Evolutionary conservation across 2,888 invertebrate genomes (phyloP).

Genomic region (Phaonia tiefii): DNA sequence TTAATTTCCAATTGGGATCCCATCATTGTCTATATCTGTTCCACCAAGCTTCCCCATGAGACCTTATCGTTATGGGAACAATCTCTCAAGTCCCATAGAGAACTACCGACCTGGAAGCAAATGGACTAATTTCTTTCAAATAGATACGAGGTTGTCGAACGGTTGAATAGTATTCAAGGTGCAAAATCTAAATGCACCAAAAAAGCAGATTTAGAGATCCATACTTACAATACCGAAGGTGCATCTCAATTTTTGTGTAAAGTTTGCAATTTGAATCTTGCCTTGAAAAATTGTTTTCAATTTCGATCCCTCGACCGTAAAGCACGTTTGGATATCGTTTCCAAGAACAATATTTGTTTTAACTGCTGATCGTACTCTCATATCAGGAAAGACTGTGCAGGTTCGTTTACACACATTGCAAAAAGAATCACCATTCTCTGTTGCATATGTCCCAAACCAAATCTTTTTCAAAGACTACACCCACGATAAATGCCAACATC

Average conservation of each 20-base stretch:
- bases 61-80: slow-evolving; percentile 16
- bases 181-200: background rate
- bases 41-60: slow-evolving; percentile 22
- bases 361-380: background rate
- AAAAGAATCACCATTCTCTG: too few relatives aligned
- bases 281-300: background rate
- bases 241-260: background rate
- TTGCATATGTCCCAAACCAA: too few relatives aligned
- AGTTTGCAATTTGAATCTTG: background rate
- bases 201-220: background rate
- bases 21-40: slow-evolving; percentile 14
- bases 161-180: background rate
- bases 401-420: background rate
- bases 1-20: slow-evolving; percentile 25
- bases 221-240: background rate
- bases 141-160: slow-evolving; percentile 22
- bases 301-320: too few relatives aligned
- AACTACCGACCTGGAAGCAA: slow-evolving; percentile 6
- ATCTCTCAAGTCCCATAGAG: background rate
- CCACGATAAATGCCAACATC: background rate
- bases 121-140: slow-evolving; percentile 14
- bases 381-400: background rate
- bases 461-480: background rate
- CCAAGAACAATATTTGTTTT: background rate
- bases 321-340: background rate